phyloP scores from a whole-genome alignment of 2,113 vertebrate species.

The Chaetops frenatus region DNA sequence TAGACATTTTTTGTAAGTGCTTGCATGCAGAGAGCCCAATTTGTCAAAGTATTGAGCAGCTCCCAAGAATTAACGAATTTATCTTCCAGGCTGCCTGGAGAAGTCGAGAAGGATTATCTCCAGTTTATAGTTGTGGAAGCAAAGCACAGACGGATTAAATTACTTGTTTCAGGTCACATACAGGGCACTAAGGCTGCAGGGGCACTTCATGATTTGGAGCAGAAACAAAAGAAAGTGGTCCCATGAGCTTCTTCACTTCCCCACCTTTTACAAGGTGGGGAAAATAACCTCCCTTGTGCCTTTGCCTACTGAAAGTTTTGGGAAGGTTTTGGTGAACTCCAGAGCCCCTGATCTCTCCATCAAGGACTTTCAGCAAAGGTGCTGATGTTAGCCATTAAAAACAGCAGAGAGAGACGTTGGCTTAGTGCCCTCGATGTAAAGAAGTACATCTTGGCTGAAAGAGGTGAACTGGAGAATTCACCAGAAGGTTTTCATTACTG shows the following conservation, averaged over 20 bases:
- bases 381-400: not conserved
- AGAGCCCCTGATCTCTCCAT: not conserved
- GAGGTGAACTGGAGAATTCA: not conserved
- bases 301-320: not conserved
- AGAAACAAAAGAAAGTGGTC: not conserved
- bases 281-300: not conserved
- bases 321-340: not conserved
- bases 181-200: not conserved
- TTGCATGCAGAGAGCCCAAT: conserved; percentile 21
- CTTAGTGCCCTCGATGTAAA: not conserved
- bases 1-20: not conserved
- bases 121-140: conserved; percentile 26
- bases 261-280: not conserved
- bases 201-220: not conserved
- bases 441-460: not conserved
- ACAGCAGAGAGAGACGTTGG: not conserved
- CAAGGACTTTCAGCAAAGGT: not conserved
- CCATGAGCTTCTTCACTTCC: not conserved
- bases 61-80: conserved; percentile 32
- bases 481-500: not conserved
- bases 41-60: conserved; percentile 38
- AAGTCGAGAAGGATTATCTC: conserved; percentile 48
- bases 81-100: conserved; percentile 16
- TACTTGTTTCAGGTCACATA: conserved; percentile 23
- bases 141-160: conserved; percentile 22